Conservation (phyloP, 2,113 vertebrate species). For the Solea senegalensis region DNA sequence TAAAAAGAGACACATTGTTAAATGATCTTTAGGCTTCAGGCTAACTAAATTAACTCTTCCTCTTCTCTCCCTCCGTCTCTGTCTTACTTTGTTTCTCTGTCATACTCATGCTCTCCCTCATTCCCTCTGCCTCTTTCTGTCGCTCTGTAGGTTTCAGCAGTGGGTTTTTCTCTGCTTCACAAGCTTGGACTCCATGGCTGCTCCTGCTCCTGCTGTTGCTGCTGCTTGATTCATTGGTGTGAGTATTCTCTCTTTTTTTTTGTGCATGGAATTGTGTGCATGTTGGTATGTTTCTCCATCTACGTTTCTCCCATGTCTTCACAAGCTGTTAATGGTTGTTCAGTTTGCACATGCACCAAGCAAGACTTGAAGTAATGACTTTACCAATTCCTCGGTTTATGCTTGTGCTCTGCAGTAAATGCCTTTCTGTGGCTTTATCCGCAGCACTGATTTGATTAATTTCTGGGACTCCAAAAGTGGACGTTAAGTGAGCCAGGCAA, state of each 20-base stretch:
- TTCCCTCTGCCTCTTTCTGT: conserved; percentile 18
- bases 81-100: conserved; percentile 2
- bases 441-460: conserved; percentile 11
- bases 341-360: conserved; percentile 4
- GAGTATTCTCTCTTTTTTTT: conserved; percentile 18
- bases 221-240: too few relatives aligned
- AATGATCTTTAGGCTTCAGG: conserved; percentile 29
- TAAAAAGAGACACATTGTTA: conserved; percentile 37
- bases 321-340: conserved; percentile 1
- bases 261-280: neutral
- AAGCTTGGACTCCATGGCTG: neutral
- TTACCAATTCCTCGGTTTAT: neutral
- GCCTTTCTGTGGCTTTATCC: conserved; percentile 4
- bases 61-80: conserved; percentile 18
- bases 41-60: conserved; percentile 24
- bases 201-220: too few relatives aligned
- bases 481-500: conserved; percentile 10
- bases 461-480: conserved; percentile 17
- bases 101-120: neutral
- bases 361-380: conserved; percentile 10
- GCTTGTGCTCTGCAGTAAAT: neutral
- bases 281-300: conserved; percentile 20
- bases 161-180: conserved; percentile 9
- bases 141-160: conserved; percentile 48
- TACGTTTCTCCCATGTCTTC: conserved; percentile 12